A percentile compares a stretch with the other conserved stretches of the same genome.
Conservation (phyloP, 2,113 vertebrate genomes). For the Psilopogon haemacephalus region DNA sequence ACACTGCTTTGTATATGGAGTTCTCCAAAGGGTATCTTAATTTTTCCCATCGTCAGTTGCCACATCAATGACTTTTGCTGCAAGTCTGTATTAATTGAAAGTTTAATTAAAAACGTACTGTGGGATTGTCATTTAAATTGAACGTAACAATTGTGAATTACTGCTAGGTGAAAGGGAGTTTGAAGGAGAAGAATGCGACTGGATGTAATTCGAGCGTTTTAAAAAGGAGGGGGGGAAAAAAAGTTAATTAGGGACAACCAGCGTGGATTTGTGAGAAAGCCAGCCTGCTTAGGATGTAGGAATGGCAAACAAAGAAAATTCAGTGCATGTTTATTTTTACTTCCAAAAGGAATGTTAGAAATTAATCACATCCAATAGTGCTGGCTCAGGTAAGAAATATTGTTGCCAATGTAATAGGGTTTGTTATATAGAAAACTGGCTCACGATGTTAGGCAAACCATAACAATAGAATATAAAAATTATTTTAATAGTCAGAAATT, state of each 20-base stretch:
- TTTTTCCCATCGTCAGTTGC: not conserved
- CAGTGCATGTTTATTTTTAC: constrained; percentile 55
- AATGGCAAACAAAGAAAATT: constrained; percentile 45
- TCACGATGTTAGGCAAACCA: not conserved
- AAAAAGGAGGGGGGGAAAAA: not conserved
- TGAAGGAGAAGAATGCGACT: not conserved
- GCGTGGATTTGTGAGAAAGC: constrained; percentile 1
- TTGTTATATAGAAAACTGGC: constrained; percentile 30
- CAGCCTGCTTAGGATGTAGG: not conserved
- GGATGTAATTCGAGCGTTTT: not conserved
- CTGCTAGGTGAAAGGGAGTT: constrained; percentile 13
- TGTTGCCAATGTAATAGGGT: constrained; percentile 16
- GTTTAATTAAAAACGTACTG: constrained; percentile 18
- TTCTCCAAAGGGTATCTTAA: not conserved
- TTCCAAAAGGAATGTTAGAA: constrained; percentile 47
- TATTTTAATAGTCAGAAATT: constrained; percentile 57
- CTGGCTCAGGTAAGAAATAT: constrained; percentile 45
- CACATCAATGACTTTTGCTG: not conserved
- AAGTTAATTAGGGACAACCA: constrained; percentile 25
- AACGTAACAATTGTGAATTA: not conserved
- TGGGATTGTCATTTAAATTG: constrained; percentile 36
- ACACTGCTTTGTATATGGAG: not conserved
- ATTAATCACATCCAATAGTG: constrained; percentile 17
- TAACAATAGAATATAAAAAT: constrained; percentile 35
- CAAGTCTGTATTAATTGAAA: constrained; percentile 5